Conservation (phyloP, 1,140 invertebrate species). For the Piezodorus guildinii region DNA sequence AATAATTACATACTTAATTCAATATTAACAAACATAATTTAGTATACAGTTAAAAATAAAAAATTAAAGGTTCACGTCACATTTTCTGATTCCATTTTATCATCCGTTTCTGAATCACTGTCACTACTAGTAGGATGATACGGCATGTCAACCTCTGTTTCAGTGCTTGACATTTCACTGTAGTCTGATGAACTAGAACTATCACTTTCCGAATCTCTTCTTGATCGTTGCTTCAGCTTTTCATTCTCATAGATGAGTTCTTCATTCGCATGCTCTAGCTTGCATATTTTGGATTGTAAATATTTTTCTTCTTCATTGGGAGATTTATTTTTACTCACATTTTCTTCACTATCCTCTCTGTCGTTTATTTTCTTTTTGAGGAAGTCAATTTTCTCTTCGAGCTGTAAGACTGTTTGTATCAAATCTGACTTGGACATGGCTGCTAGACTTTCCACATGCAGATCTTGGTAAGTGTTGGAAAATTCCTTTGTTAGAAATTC, state of each 20-base stretch:
- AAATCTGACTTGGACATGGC: conserved; percentile 72
- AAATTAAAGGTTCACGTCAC: background rate
- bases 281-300: conserved; percentile 27
- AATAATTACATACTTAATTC: conserved; percentile 4
- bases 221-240: conserved; percentile 17
- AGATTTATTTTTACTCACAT: conserved; percentile 8
- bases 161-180: conserved; percentile 18
- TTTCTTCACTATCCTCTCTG: background rate
- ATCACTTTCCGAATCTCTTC: conserved; percentile 28
- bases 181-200: conserved; percentile 25
- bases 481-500: conserved; percentile 87
- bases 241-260: conserved; percentile 27
- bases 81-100: conserved; percentile 12
- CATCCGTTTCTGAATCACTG: conserved; percentile 1
- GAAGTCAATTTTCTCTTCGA: conserved; percentile 69
- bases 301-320: conserved; percentile 22
- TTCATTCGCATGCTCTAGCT: conserved; percentile 27
- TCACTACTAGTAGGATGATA: conserved; percentile 2
- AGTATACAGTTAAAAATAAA: background rate
- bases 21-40: conserved; percentile 13
- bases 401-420: conserved; percentile 70
- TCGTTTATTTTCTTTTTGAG: conserved; percentile 45
- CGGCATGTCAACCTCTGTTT: background rate
- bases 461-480: conserved; percentile 78
- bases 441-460: conserved; percentile 71